phyloP scores from a whole-genome alignment of 1,140 invertebrate species.

The Scaptomyza pallida region DNA sequence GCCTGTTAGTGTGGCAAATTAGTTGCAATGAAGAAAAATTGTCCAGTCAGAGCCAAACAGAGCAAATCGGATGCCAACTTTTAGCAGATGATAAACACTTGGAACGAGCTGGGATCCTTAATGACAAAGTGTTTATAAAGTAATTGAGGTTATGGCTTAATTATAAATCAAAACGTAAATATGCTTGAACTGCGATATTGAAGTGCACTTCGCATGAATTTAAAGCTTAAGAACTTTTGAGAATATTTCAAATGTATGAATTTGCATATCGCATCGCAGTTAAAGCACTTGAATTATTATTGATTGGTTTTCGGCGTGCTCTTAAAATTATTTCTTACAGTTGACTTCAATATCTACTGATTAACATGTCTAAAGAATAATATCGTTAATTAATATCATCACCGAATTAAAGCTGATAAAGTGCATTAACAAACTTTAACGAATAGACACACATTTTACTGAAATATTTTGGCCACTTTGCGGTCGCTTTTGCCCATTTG shows the following conservation, averaged over 20 bases:
- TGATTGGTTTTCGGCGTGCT: not conserved
- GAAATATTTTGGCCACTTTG: conserved; percentile 23
- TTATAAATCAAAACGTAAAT: not conserved
- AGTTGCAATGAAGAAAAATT: conserved; percentile 50
- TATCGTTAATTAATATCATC: too few species aligned
- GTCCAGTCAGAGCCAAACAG: conserved; percentile 32
- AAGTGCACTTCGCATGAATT: not conserved
- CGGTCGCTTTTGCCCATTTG: conserved; percentile 17
- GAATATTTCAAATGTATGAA: not conserved
- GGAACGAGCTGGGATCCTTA: conserved; percentile 1
- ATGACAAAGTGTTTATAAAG: conserved; percentile 19
- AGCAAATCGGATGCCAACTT: conserved; percentile 18
- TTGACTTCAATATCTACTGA: not conserved
- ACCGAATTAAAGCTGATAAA: too few species aligned
- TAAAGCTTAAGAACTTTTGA: not conserved
- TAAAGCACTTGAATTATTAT: not conserved
- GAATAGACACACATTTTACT: too few species aligned
- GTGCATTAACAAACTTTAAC: too few species aligned
- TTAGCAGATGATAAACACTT: conserved; percentile 26
- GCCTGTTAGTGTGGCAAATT: conserved; percentile 48
- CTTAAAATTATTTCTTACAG: not conserved
- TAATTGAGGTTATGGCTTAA: conserved; percentile 1
- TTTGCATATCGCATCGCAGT: not conserved
- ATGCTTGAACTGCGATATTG: not conserved
- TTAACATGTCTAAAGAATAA: too few species aligned